Percentiles rank a stretch among this genome's conserved stretches.
Conservation (phyloP, 2,888 invertebrate species). For the Schizaphis graminum region DNA sequence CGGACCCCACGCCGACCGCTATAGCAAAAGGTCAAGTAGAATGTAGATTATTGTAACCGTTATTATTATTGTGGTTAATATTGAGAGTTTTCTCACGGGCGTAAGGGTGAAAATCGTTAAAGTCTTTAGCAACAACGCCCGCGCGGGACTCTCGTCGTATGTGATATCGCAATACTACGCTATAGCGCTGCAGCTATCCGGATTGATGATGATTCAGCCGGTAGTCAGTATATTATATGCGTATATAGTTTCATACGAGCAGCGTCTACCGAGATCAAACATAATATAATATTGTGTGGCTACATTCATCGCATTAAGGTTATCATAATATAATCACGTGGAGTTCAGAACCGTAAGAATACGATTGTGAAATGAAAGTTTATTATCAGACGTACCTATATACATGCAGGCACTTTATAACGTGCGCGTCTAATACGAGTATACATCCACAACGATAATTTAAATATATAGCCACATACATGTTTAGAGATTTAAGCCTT, state of each 20-base stretch:
- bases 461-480: neutral
- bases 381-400: neutral
- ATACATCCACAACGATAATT: neutral
- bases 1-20: conserved; percentile 22
- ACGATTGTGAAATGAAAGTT: neutral
- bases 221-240: neutral
- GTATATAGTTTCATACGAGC: neutral
- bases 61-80: conserved; percentile 30
- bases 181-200: neutral
- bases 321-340: neutral
- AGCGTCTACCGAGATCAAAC: neutral
- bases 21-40: conserved; percentile 49
- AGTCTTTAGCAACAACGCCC: neutral
- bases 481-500: neutral
- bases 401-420: neutral
- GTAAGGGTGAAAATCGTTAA: conserved; percentile 46
- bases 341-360: neutral
- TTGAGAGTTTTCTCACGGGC: conserved; percentile 49
- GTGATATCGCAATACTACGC: neutral
- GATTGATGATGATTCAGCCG: neutral
- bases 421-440: neutral
- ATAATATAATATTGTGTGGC: neutral
- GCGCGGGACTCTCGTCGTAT: neutral
- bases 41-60: conserved; percentile 7
- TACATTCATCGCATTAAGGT: neutral